Evolutionary conservation across 2,797 vertebrate species (phyloP).

Genomic region (Thunnus albacares): DNA sequence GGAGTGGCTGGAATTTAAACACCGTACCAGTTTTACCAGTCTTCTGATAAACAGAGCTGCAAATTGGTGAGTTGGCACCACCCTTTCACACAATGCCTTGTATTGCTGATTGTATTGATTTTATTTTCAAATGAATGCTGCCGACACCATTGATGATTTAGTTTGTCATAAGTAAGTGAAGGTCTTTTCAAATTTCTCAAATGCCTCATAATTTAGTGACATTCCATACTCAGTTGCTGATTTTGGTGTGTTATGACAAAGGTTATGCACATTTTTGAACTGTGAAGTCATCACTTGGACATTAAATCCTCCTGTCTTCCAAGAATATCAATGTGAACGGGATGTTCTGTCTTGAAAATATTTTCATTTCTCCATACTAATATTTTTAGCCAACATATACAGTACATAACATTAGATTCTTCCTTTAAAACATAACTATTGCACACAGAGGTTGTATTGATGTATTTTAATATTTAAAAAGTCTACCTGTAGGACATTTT

Average conservation of each 20-base stretch:
- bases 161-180: background rate
- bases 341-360: too few species aligned
- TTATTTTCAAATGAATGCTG: background rate
- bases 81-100: too few species aligned
- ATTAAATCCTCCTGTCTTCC: background rate
- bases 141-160: background rate
- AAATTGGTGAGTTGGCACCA: accelerated
- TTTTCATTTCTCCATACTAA: background rate
- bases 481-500: background rate
- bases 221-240: conserved; percentile 1
- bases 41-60: background rate
- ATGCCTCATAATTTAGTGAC: conserved; percentile 4
- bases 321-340: background rate
- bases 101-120: background rate
- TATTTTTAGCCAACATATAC: too few species aligned
- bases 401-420: too few species aligned
- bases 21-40: background rate
- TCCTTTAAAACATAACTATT: too few species aligned
- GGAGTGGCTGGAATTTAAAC: background rate
- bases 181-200: background rate
- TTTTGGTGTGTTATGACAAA: conserved; percentile 3
- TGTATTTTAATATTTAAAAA: too few species aligned
- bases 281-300: background rate
- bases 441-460: too few species aligned
- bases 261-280: background rate